A percentile compares a stretch with the other conserved stretches of the same genome.
These are phyloP conservation scores for Martes flavigula DNA, from an alignment of 2,797 vertebrate species.

Conservation along the genomic window DNA sequence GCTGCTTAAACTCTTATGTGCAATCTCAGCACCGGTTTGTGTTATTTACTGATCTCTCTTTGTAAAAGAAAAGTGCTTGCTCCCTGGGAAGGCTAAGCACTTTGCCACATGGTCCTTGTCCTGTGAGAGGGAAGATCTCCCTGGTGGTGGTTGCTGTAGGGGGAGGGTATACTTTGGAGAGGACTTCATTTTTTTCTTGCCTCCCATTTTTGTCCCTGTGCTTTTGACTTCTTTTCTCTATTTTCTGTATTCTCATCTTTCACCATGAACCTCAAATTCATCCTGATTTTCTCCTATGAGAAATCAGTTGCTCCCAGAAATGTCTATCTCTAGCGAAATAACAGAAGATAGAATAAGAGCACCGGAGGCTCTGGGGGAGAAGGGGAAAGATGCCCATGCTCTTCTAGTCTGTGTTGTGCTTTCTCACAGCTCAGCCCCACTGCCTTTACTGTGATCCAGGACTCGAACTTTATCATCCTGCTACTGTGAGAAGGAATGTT, in stretches of 20 bases:
- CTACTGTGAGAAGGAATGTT: not conserved
- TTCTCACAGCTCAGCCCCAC: not conserved
- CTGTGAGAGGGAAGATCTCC: not conserved
- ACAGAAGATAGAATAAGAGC: not conserved
- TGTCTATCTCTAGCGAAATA: not conserved
- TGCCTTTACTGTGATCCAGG: not conserved
- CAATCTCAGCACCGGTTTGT: not conserved
- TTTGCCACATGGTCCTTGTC: not conserved
- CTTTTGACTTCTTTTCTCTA: not conserved
- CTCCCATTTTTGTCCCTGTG: not conserved
- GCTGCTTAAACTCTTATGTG: not conserved
- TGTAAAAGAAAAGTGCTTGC: not conserved
- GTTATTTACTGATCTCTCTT: not conserved
- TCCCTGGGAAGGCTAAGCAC: not conserved
- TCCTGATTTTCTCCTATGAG: not conserved
- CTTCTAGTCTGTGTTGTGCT: not conserved
- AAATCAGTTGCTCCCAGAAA: not conserved
- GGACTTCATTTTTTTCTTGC: not conserved
- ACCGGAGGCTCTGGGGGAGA: not conserved
- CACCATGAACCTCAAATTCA: not conserved
- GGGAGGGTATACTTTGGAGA: not conserved
- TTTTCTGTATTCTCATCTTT: not conserved
- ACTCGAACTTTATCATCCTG: not conserved
- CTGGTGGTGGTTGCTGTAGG: not conserved
- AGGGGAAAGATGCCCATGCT: not conserved